Base-by-base conservation (phyloP, 2,797 vertebrate species). In the Gallirallus australis region DNA sequence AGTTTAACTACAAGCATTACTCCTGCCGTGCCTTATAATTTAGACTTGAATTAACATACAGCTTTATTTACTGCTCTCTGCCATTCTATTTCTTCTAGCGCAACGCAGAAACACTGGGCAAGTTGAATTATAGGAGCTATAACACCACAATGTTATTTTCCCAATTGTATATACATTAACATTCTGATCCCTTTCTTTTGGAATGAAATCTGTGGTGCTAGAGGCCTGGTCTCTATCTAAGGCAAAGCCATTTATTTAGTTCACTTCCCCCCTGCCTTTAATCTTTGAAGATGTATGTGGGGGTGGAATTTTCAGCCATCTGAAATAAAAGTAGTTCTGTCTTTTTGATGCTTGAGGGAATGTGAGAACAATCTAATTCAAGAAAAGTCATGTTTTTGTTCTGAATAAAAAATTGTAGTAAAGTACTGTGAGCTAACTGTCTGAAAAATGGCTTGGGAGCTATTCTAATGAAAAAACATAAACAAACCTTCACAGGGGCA, bases 31-130 rank as follows among this genome's bases (percentile, higher is more conserved):
- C 35, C 39, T 70, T 84, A 48, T 35, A 91, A 76, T 90, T 92
- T 82, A 76, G 56, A 30, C 42, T 72, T 2, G 0, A 50, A 66
- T 90, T 83, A 91, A 54, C 50, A 76, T 79, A 59, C 8, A 53
- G 27, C 30, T 73, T 93, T 92, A 77, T 91, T 96, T 96, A 89
- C 40, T 90, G 39, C 60, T 92, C 54, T 77, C 56, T 94, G 86
- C 59, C 61, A 56, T 88, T 81, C 85, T 82, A 1, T 93, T 94
- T 93, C 52, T 80, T 90, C 66, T 60, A 42, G 73, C 42, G 42
- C 21, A 37, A 64, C 2, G 8, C 15, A 82, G 91, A 84, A 89
- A 75, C 20, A 7, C 17, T 52, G 33, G 60, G 14, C 21, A 61
- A 70, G 45, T 64, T 89, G 80, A 96, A 68, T 84, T 90, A 79